phyloP scores from a whole-genome alignment of 2,797 vertebrate species.

The Sebastes steindachneri region DNA sequence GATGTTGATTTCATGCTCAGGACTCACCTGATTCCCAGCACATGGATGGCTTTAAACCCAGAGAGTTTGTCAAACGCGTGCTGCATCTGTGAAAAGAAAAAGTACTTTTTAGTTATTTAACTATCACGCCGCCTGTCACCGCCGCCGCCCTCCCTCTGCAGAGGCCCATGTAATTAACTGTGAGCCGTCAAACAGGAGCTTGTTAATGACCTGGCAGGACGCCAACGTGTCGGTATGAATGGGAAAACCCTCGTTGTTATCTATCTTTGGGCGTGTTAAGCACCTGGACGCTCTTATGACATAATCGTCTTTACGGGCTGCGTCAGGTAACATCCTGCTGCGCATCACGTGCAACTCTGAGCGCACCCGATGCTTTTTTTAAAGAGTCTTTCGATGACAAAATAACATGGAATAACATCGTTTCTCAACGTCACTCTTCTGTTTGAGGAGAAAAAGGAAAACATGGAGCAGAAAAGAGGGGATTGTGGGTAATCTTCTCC shows the following conservation, averaged over 20 bases:
- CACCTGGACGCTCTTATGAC: constrained; percentile 44
- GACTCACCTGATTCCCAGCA: constrained; percentile 90
- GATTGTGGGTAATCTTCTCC: constrained; percentile 37
- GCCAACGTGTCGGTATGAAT: constrained; percentile 14
- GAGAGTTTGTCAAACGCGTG: constrained; percentile 89
- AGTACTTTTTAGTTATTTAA: neutral
- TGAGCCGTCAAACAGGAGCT: constrained; percentile 14
- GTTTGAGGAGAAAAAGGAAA: neutral
- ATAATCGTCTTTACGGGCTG: constrained; percentile 59
- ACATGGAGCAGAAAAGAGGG: neutral
- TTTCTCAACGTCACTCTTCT: neutral
- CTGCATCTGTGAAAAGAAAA: constrained; percentile 84
- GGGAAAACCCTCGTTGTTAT: constrained; percentile 29
- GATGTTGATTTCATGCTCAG: neutral
- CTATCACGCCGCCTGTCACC: neutral
- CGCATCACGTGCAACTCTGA: neutral
- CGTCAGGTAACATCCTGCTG: constrained; percentile 43
- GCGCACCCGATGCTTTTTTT: neutral
- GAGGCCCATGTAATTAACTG: constrained; percentile 6
- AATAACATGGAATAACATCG: neutral
- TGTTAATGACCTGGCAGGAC: neutral
- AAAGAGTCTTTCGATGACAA: neutral
- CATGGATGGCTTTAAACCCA: constrained; percentile 88
- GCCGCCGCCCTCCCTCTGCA: neutral
- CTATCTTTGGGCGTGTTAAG: constrained; percentile 54